These are phyloP conservation scores for Caenorhabditis remanei DNA, from an alignment of 1,140 invertebrate species.

Conservation along the genomic window DNA sequence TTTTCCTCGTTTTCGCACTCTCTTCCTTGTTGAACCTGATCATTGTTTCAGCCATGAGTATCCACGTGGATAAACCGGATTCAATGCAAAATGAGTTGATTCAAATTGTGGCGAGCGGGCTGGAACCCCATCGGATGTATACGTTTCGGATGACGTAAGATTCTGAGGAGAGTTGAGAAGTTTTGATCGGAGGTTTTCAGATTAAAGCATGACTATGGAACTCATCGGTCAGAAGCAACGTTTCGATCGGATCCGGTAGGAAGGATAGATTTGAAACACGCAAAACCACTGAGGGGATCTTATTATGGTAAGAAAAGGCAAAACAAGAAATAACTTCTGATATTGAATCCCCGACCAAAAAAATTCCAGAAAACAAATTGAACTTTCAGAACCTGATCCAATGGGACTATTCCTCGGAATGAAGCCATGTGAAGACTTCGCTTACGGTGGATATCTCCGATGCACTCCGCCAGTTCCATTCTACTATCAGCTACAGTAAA, in stretches of 20 bases:
- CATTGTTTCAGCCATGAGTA: constrained; percentile 1
- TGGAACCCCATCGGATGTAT: constrained; percentile 19
- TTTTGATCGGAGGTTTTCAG: constrained; percentile 14
- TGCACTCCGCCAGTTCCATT: constrained; percentile 61
- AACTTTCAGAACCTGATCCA: constrained; percentile 50
- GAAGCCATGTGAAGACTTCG: constrained; percentile 43
- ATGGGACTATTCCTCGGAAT: constrained; percentile 58
- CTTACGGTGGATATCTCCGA: constrained; percentile 59
- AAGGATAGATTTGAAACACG: constrained; percentile 45
- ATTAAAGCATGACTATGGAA: constrained; percentile 57
- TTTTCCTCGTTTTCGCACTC: not conserved
- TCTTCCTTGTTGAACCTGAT: not conserved
- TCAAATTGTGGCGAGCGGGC: constrained; percentile 12
- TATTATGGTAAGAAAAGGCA: constrained; percentile 45
- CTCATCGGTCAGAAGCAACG: constrained; percentile 39
- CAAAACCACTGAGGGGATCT: constrained; percentile 56
- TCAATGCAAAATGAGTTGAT: constrained; percentile 57
- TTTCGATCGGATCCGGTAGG: constrained; percentile 41
- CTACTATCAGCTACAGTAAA: constrained; percentile 49
- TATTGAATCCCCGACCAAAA: too few relatives aligned
- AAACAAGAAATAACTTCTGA: not conserved
- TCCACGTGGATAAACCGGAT: constrained; percentile 58
- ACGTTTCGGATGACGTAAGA: constrained; percentile 58
- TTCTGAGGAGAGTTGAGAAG: not conserved
- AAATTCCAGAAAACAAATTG: not conserved